Base-by-base conservation (phyloP, 1,140 invertebrate genomes). In the Aradophagus sp. region DNA sequence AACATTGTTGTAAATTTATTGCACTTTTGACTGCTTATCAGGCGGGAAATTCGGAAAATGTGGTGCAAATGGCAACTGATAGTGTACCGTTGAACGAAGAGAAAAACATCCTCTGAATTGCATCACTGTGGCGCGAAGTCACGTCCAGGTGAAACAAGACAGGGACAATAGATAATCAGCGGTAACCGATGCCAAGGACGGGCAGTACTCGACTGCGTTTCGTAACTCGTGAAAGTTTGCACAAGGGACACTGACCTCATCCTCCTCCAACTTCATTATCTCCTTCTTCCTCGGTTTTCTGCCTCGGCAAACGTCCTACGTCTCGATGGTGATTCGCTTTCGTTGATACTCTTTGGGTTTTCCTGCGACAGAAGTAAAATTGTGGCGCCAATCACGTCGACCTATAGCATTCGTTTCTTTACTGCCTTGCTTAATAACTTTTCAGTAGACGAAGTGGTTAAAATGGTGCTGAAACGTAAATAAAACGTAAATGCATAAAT, bases 181-280 rank as follows among this genome's bases (percentile, higher is more conserved):
- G 74, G 69, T 77, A 84, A 80, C 83, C 83, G 82, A 80, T 85
- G 84, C 83, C 83, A 85, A 86, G 83, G 83, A 85, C 84, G 80
- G 77, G 76, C 83, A 80, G 83, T 83, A 82, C 79, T 79, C 77
- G 53, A 76, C n/a, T 36, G 13, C 66, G 78, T 86, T 86, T 86
- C 82, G 82, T 84, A 86, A 86, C 83, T 84, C 80, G 84, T 86
- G 84, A 86, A 86, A 86, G 84, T 85, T 81, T 81, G 77, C 78
- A 78, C 74, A 77, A 75, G 73, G 83, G 83, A 84, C 84, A 86
- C 80, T 84, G 83, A 85, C 81, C 84, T 83, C 83, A 78, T 76
- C 77, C 77, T 77, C 73, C 75, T 75, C 75, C 76, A 52, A 44
- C 62, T 56, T 62, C 39, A 56, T 63, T 63, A 53, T 65, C 77